A percentile compares a stretch with the other conserved stretches of the same genome.
Conservation (phyloP, 2,797 vertebrate species). For the Hippopotamyrus pictus region DNA sequence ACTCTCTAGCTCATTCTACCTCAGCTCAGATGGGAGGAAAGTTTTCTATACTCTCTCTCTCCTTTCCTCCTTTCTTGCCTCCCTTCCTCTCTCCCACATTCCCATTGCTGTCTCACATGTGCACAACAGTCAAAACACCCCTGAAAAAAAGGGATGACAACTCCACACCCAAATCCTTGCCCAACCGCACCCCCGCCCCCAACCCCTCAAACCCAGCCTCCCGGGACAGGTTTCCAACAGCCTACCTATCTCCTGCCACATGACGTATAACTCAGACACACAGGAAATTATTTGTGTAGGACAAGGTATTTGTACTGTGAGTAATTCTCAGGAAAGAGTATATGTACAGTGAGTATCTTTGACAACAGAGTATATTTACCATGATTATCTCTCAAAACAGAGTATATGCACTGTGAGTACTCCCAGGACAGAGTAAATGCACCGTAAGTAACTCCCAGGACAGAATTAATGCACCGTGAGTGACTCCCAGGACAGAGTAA, state of each 20-base stretch:
- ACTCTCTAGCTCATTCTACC: not conserved
- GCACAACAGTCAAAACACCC: not conserved
- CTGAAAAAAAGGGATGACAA: slow-evolving; percentile 9
- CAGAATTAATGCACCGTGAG: not conserved
- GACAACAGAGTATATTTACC: not conserved
- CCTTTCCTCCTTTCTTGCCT: not conserved
- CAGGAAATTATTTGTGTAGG: not conserved
- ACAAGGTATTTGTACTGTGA: not conserved
- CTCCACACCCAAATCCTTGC: not conserved
- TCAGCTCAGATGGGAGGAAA: not conserved
- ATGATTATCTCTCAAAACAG: not conserved
- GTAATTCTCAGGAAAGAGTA: not conserved
- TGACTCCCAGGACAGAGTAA: not conserved
- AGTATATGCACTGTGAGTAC: not conserved
- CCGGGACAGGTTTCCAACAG: not conserved
- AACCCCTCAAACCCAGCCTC: not conserved
- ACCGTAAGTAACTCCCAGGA: not conserved
- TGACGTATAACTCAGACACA: not conserved
- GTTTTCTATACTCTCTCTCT: not conserved
- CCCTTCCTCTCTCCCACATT: not conserved
- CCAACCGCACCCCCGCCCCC: not conserved
- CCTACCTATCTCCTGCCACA: not conserved
- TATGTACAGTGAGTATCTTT: not conserved
- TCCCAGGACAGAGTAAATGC: not conserved
- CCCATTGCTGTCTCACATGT: not conserved